Evolutionary conservation across 2,888 invertebrate species (phyloP).

Genomic region (Andrena haemorrhoa): DNA sequence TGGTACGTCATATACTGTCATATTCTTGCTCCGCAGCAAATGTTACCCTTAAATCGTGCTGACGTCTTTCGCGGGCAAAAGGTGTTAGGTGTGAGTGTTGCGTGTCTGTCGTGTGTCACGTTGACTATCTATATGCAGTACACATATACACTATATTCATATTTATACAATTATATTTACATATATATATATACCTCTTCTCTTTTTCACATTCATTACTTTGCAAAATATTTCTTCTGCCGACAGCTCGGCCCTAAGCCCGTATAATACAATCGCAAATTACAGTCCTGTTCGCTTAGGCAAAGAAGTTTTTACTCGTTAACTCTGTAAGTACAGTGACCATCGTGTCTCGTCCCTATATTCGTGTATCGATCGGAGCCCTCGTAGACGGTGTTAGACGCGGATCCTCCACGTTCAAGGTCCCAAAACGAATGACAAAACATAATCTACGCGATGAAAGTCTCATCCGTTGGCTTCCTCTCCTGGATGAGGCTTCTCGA

Average conservation of each 20-base stretch:
- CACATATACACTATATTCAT: conserved; percentile 69
- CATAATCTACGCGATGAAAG: conserved; percentile 28
- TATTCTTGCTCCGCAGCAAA: conserved; percentile 65
- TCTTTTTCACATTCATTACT: conserved; percentile 76
- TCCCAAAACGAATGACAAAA: conserved; percentile 39
- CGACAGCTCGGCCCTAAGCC: conserved; percentile 76
- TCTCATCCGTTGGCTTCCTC: conserved; percentile 12
- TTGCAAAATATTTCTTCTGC: conserved; percentile 80
- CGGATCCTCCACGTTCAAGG: background rate
- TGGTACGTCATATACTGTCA: conserved; percentile 43
- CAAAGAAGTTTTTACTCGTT: conserved; percentile 72
- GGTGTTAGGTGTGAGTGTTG: conserved; percentile 59
- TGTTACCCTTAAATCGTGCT: conserved; percentile 69
- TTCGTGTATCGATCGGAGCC: background rate
- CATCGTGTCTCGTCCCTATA: conserved; percentile 57
- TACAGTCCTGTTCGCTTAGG: conserved; percentile 76
- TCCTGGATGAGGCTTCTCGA: conserved; percentile 5
- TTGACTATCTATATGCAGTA: conserved; percentile 67
- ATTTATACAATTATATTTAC: conserved; percentile 74
- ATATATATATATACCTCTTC: conserved; percentile 64
- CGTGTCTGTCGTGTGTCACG: conserved; percentile 53
- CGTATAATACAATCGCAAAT: conserved; percentile 80
- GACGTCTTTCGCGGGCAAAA: conserved; percentile 66
- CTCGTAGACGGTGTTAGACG: background rate
- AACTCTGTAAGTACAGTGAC: conserved; percentile 81